A percentile compares a stretch with the other conserved stretches of the same genome.
Evolutionary conservation across 2,797 vertebrate species (phyloP).

Genomic region (Microctenopoma steveboyesi): DNA sequence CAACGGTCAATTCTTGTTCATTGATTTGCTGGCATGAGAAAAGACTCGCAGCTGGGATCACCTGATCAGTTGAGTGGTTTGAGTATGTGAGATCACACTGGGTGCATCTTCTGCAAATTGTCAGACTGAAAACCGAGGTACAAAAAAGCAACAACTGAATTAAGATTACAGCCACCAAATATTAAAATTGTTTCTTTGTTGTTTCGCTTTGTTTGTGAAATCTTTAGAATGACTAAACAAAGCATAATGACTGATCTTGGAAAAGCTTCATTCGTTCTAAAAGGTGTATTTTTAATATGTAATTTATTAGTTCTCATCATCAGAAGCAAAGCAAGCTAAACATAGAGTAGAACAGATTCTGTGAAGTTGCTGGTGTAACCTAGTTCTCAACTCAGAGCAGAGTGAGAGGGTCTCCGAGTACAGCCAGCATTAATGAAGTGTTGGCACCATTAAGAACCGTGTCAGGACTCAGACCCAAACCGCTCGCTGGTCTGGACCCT

Average conservation of each 20-base stretch:
- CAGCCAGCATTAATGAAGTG: constrained; percentile 64
- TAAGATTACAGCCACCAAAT: background rate
- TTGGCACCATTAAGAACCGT: constrained; percentile 57
- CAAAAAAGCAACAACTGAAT: background rate
- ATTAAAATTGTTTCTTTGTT: background rate
- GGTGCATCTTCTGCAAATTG: constrained; percentile 11
- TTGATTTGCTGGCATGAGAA: constrained; percentile 9
- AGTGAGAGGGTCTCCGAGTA: constrained; percentile 30
- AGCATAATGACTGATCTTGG: too few species aligned
- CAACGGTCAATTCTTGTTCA: constrained; percentile 3
- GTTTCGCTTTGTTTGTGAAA: too few species aligned
- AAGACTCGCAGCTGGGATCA: constrained; percentile 12
- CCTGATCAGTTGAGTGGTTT: constrained; percentile 9
- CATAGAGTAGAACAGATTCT: background rate
- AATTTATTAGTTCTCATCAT: background rate
- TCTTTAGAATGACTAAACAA: too few species aligned
- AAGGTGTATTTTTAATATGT: constrained; percentile 2
- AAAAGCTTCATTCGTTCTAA: too few species aligned
- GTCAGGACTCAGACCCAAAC: constrained; percentile 62
- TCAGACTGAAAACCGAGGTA: background rate
- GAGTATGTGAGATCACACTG: constrained; percentile 15
- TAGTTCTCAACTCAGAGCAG: constrained; percentile 24
- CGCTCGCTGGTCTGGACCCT: constrained; percentile 71
- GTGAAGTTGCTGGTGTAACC: constrained; percentile 22
- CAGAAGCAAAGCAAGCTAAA: background rate